Evolutionary conservation across 2,888 invertebrate species (phyloP).

Genomic region (Zele albiditarsus): DNA sequence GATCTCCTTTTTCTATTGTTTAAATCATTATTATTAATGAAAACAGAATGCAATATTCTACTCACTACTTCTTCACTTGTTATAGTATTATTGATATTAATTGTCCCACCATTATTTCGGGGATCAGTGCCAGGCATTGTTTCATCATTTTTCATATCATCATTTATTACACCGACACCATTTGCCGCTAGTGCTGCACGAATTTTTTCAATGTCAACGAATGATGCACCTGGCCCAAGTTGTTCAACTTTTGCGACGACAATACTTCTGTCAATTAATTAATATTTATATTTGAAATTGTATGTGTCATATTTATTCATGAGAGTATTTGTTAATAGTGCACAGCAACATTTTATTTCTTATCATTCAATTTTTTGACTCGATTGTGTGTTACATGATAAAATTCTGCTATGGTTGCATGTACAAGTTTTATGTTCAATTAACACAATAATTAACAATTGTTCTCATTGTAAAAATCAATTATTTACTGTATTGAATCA

Average conservation of each 20-base stretch:
- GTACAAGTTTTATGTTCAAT: no score
- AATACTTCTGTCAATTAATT: constrained; percentile 61
- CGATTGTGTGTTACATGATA: no score
- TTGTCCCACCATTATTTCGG: constrained; percentile 36
- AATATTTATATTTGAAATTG: no score
- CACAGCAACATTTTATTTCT: no score
- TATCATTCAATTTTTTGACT: no score
- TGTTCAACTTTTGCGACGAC: constrained; percentile 69
- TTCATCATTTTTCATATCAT: constrained; percentile 47
- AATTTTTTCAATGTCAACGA: constrained; percentile 70
- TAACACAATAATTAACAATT: no score
- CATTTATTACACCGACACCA: constrained; percentile 67
- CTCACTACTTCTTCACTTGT: constrained; percentile 65
- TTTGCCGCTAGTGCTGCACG: constrained; percentile 66
- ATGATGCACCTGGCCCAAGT: constrained; percentile 60
- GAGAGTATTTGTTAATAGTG: no score
- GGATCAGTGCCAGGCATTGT: background rate
- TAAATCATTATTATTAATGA: background rate
- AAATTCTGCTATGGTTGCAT: no score
- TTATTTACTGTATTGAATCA: no score
- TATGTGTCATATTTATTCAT: no score
- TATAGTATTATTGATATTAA: constrained; percentile 47
- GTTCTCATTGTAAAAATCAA: no score
- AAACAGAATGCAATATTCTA: constrained; percentile 35
- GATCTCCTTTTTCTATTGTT: background rate